These are phyloP conservation scores for Apotomis capreana DNA, from an alignment of 2,888 invertebrate genomes.

Conservation along the genomic window DNA sequence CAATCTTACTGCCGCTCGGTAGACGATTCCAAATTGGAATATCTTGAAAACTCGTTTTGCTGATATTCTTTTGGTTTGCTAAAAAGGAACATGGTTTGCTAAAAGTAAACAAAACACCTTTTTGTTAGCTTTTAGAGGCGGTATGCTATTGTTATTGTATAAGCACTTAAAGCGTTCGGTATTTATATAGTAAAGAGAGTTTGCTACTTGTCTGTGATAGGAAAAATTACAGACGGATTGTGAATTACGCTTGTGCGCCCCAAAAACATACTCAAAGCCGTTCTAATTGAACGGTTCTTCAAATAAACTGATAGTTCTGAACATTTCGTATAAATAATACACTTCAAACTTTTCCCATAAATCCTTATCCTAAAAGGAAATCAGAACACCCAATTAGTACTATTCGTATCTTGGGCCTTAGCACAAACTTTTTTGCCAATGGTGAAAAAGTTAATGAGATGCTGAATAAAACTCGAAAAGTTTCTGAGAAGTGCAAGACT, in stretches of 20 bases:
- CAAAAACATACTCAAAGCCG: neutral
- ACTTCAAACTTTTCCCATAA: too few relatives aligned
- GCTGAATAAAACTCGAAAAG: slow-evolving; percentile 2
- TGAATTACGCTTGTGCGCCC: neutral
- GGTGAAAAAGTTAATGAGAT: neutral
- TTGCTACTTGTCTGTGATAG: neutral
- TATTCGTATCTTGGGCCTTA: too few relatives aligned
- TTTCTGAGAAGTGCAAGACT: neutral
- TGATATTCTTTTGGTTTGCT: slow-evolving; percentile 5
- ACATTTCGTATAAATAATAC: too few relatives aligned
- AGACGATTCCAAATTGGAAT: slow-evolving; percentile 11
- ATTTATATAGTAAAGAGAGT: neutral
- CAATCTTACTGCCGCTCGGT: slow-evolving; percentile 3
- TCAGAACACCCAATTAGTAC: too few relatives aligned
- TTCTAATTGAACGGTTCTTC: too few relatives aligned
- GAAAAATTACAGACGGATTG: neutral
- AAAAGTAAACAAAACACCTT: neutral
- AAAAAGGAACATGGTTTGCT: neutral
- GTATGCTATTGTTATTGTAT: neutral
- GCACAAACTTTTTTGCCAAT: neutral
- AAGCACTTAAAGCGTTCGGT: neutral
- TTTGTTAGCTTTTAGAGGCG: neutral
- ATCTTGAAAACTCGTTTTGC: slow-evolving; percentile 7
- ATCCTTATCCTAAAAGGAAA: too few relatives aligned
- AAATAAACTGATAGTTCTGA: too few relatives aligned